These are phyloP conservation scores for Crotalus tigris DNA, from an alignment of 2,113 vertebrate species.

Conservation along the genomic window DNA sequence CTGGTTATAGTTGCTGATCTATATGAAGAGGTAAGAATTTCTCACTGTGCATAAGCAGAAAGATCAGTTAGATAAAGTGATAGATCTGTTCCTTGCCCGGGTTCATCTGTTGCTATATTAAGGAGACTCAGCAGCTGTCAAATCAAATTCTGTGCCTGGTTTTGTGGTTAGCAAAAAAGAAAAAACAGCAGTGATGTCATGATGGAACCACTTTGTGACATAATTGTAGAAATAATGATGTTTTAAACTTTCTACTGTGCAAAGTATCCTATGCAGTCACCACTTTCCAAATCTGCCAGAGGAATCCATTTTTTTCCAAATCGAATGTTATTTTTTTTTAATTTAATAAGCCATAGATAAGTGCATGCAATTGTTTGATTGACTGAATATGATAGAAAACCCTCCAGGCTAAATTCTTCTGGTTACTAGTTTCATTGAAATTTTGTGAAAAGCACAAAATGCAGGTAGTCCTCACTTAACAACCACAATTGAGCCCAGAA, in stretches of 20 bases:
- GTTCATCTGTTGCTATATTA: conserved; percentile 71
- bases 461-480: background rate
- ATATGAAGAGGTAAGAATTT: conserved; percentile 76
- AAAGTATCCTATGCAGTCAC: conserved; percentile 19
- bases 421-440: background rate
- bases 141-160: conserved; percentile 65
- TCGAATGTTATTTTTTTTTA: background rate
- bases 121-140: conserved; percentile 62
- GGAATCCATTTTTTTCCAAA: conserved; percentile 17
- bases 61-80: conserved; percentile 75
- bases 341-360: background rate
- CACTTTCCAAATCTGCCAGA: background rate
- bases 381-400: background rate
- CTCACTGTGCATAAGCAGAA: conserved; percentile 73
- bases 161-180: conserved; percentile 55
- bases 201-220: conserved; percentile 50
- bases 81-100: conserved; percentile 72
- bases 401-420: background rate
- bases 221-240: conserved; percentile 38
- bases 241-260: conserved; percentile 25
- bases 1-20: conserved; percentile 70
- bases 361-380: background rate
- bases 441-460: background rate
- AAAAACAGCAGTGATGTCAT: conserved; percentile 53
- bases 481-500: background rate